Conservation (phyloP, 2,113 vertebrate species). For the Polyodon spathula region DNA sequence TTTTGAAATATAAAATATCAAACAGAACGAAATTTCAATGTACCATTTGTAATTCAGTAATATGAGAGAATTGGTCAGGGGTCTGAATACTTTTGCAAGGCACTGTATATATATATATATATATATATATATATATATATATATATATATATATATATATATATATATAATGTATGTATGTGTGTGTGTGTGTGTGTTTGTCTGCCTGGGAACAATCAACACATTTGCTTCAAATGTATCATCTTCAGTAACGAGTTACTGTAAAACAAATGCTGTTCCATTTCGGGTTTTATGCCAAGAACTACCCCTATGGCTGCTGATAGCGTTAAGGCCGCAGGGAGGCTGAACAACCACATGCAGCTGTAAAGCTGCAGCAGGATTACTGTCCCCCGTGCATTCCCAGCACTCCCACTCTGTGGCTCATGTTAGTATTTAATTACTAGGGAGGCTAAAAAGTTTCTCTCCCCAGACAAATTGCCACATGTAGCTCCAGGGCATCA, state of each 20-base stretch:
- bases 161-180: slow-evolving; percentile 3
- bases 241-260: neutral
- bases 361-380: slow-evolving; percentile 20
- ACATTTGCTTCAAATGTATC: slow-evolving; percentile 14
- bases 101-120: no score
- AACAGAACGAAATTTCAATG: no score
- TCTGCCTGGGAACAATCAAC: slow-evolving; percentile 17
- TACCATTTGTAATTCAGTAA: no score
- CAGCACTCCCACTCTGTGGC: slow-evolving; percentile 32
- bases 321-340: slow-evolving; percentile 9
- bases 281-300: slow-evolving; percentile 1
- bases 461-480: slow-evolving; percentile 27
- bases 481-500: slow-evolving; percentile 27
- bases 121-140: no score
- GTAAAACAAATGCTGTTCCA: neutral
- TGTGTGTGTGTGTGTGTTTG: no score
- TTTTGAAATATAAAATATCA: no score
- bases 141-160: no score
- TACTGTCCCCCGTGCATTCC: slow-evolving; percentile 23
- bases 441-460: slow-evolving; percentile 41
- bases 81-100: no score
- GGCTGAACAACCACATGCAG: slow-evolving; percentile 6
- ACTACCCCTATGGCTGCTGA: slow-evolving; percentile 12
- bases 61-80: no score
- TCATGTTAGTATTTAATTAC: slow-evolving; percentile 56